Conservation (phyloP, 1,140 invertebrate genomes). For the Aphaenogaster rudis region DNA sequence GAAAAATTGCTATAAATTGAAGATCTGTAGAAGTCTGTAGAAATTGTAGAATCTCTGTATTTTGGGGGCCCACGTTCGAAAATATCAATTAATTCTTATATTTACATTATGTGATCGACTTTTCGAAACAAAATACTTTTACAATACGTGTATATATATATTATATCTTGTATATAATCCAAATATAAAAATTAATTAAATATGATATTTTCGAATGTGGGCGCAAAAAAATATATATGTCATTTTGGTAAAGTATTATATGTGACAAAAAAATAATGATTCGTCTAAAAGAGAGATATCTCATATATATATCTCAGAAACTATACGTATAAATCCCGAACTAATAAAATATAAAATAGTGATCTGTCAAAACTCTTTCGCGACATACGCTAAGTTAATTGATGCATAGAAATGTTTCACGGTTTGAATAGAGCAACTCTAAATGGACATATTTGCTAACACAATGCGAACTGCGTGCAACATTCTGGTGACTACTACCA, state of each 20-base stretch:
- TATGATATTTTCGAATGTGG: too few relatives aligned
- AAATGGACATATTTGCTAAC: slow-evolving; percentile 67
- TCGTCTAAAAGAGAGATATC: background rate
- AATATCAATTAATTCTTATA: background rate
- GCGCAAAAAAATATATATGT: too few relatives aligned
- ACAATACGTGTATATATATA: background rate
- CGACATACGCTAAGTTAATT: background rate
- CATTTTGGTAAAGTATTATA: too few relatives aligned
- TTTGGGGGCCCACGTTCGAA: background rate
- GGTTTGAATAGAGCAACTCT: slow-evolving; percentile 51
- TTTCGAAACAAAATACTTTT: background rate
- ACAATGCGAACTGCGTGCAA: slow-evolving; percentile 57
- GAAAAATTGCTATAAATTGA: background rate
- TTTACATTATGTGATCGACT: background rate
- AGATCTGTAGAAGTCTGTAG: too few relatives aligned
- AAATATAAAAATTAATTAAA: too few relatives aligned
- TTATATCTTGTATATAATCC: background rate
- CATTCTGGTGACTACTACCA: slow-evolving; percentile 57
- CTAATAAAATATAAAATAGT: background rate
- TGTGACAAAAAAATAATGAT: background rate
- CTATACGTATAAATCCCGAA: background rate
- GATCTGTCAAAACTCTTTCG: background rate
- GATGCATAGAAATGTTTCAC: slow-evolving; percentile 32
- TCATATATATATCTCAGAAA: background rate
- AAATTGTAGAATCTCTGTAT: background rate